phyloP scores from a whole-genome alignment of 2,113 vertebrate genomes.

The Lasiurus borealis region DNA sequence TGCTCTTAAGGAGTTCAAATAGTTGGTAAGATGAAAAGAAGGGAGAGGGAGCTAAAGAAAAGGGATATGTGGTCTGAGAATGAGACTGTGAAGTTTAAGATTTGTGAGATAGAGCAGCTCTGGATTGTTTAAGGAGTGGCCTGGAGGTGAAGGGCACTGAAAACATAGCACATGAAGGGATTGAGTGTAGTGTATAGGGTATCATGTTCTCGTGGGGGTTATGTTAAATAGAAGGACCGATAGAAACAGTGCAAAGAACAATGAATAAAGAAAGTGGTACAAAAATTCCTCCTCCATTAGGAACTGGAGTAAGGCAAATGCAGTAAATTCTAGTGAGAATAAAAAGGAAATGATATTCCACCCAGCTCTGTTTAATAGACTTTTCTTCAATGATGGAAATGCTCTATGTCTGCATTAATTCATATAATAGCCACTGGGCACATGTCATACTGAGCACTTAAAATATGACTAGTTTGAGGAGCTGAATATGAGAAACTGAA shows the following conservation, averaged over 20 bases:
- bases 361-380: neutral
- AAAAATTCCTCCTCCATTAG: neutral
- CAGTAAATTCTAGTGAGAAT: neutral
- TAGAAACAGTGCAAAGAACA: neutral
- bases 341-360: neutral
- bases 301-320: neutral
- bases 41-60: neutral
- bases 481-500: neutral
- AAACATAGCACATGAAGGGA: neutral
- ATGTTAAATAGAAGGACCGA: neutral
- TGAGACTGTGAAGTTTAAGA: neutral
- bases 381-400: neutral
- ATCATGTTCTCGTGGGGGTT: neutral
- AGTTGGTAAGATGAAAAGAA: neutral
- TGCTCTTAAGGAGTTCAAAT: neutral
- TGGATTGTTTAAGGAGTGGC: neutral
- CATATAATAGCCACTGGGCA: neutral
- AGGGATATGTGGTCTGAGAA: neutral
- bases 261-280: neutral
- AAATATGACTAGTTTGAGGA: neutral
- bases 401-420: neutral
- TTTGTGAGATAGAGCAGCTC: neutral
- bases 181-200: neutral
- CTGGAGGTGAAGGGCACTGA: neutral
- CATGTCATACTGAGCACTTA: neutral